phyloP scores from a whole-genome alignment of 2,888 invertebrate species.

The Teleiodes luculella region DNA sequence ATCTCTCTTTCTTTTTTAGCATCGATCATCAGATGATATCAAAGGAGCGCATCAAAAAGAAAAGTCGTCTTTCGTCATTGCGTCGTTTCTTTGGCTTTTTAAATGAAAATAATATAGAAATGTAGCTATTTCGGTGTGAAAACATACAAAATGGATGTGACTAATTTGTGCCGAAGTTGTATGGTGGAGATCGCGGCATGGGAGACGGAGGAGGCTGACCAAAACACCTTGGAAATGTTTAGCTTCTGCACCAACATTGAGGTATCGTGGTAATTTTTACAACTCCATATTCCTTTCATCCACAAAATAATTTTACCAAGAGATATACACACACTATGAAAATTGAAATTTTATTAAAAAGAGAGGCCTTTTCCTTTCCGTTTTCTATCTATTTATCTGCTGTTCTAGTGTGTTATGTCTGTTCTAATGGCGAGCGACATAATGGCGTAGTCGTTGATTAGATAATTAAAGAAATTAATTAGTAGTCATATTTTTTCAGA shows the following conservation, averaged over 20 bases:
- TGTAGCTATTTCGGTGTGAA: not conserved
- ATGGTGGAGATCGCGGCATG: conserved; percentile 8
- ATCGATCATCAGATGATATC: not conserved
- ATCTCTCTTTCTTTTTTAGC: not conserved
- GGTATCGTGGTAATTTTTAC: not conserved
- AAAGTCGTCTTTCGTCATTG: not conserved
- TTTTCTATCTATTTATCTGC: too few species aligned
- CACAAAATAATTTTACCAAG: not conserved
- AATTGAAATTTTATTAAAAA: too few species aligned
- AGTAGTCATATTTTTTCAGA: conserved; percentile 5
- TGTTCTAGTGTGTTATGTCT: too few species aligned
- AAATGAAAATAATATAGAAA: not conserved
- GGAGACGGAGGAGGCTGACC: conserved; percentile 1
- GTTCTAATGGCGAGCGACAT: too few species aligned
- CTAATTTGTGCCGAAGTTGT: conserved; percentile 9
- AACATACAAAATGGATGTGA: conserved; percentile 1
- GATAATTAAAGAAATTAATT: too few species aligned
- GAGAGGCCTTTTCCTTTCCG: too few species aligned
- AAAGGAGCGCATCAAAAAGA: not conserved
- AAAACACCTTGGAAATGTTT: conserved; percentile 8
- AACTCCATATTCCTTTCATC: not conserved
- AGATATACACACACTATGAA: too few species aligned
- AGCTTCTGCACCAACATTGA: conserved; percentile 11
- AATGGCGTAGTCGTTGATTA: too few species aligned
- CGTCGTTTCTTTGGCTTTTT: not conserved